Conservation (phyloP, 2,888 invertebrate species). For the Dilophus febrilis region DNA sequence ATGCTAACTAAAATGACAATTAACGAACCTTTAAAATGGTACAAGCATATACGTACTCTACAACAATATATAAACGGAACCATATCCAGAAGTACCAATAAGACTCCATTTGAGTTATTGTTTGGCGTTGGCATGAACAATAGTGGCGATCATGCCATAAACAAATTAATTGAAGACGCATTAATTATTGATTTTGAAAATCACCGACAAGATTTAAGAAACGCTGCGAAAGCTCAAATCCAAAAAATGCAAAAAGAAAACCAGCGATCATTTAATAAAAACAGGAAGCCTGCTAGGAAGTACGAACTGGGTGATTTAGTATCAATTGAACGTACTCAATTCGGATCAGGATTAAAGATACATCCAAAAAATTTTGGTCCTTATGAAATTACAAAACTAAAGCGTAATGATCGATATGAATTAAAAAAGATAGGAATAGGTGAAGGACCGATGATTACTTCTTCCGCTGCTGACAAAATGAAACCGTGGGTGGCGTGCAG, state of each 20-base stretch:
- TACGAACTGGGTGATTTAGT: neutral
- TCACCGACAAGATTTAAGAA: neutral
- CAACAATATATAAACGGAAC: conserved; percentile 3
- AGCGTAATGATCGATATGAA: neutral
- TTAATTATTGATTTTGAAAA: neutral
- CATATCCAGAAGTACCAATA: neutral
- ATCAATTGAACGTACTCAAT: neutral
- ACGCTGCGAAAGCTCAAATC: neutral
- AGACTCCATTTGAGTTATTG: conserved; percentile 2
- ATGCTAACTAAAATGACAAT: conserved; percentile 8
- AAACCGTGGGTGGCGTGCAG: too few species aligned
- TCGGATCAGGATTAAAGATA: neutral
- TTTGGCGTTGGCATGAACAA: neutral
- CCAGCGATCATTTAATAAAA: neutral
- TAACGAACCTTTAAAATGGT: conserved; percentile 1
- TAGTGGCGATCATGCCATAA: neutral
- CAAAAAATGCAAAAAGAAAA: neutral
- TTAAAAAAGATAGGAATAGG: neutral
- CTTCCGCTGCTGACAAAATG: too few species aligned
- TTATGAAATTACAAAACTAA: neutral
- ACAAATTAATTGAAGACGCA: neutral
- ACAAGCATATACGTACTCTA: neutral
- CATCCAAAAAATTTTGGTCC: neutral
- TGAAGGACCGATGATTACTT: neutral
- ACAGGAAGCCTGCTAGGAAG: neutral